phyloP scores from a whole-genome alignment of 2,888 invertebrate genomes.

The Drosophila kanekoi region DNA sequence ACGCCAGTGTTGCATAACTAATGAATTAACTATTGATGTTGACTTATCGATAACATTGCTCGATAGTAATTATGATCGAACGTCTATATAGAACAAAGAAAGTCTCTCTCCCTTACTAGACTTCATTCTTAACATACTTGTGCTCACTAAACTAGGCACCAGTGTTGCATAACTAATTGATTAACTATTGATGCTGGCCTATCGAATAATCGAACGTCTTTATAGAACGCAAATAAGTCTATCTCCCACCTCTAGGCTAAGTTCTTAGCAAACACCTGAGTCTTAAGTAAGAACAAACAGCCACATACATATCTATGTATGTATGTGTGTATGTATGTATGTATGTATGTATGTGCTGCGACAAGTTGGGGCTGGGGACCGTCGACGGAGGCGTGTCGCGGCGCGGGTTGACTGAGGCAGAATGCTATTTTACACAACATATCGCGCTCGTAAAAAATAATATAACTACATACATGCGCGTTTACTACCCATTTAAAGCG shows the following conservation, averaged over 20 bases:
- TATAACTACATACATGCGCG: slow-evolving; percentile 76
- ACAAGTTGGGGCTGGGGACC: not conserved
- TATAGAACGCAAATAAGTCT: not conserved
- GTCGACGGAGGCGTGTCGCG: not conserved
- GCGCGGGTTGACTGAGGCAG: slow-evolving; percentile 25
- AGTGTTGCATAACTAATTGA: slow-evolving; percentile 4
- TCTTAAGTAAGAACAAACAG: slow-evolving; percentile 23
- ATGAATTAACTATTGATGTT: slow-evolving; percentile 11
- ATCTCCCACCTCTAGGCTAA: too few relatives aligned
- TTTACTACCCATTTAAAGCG: slow-evolving; percentile 69
- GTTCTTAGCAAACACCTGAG: slow-evolving; percentile 23
- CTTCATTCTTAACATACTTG: not conserved
- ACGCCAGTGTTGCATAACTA: not conserved
- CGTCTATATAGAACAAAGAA: not conserved
- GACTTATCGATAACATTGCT: not conserved
- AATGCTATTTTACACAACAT: slow-evolving; percentile 75
- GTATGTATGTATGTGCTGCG: not conserved
- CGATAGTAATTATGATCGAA: not conserved
- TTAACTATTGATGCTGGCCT: not conserved
- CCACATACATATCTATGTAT: not conserved
- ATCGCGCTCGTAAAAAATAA: slow-evolving; percentile 80
- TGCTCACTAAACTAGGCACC: not conserved
- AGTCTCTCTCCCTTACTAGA: too few relatives aligned
- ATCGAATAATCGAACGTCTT: not conserved
- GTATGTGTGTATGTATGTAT: not conserved